Conservation (phyloP, 2,113 vertebrate genomes). For the Cyanoliseus patagonus region DNA sequence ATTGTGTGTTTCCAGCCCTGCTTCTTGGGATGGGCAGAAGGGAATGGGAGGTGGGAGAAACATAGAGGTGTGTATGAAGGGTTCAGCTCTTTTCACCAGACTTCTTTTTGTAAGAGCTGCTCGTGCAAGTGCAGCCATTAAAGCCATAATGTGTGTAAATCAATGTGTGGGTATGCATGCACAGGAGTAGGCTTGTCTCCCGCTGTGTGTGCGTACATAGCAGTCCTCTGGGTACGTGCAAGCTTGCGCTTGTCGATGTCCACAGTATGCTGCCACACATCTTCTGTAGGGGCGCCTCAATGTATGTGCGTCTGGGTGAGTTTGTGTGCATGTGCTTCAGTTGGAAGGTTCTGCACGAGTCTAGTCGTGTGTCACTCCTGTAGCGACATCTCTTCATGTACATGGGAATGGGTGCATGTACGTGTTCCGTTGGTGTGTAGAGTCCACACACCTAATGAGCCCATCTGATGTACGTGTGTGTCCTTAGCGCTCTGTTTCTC, state of each 20-base stretch:
- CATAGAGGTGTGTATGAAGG: neutral
- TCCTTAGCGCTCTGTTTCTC: neutral
- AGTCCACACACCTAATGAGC: neutral
- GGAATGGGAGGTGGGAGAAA: slow-evolving; percentile 38
- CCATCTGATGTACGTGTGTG: neutral
- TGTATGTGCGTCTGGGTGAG: neutral
- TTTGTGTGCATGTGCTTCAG: neutral
- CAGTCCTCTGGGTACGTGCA: neutral
- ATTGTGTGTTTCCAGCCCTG: neutral
- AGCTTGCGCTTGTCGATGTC: neutral
- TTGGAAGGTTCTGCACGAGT: neutral
- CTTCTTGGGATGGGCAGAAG: slow-evolving; percentile 17
- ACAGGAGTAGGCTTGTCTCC: neutral
- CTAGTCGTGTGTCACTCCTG: neutral
- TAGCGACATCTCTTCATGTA: neutral
- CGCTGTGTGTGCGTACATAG: neutral
- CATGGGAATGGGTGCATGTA: neutral
- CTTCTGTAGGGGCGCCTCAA: neutral
- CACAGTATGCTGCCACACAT: neutral
- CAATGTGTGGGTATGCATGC: neutral
- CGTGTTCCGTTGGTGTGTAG: rapidly evolving
- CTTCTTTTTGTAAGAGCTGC: slow-evolving; percentile 17
- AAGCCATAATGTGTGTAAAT: neutral
- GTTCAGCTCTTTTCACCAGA: neutral
- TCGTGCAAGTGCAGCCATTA: neutral